phyloP scores from a whole-genome alignment of 2,113 vertebrate genomes.

The Tetraodon nigroviridis region DNA sequence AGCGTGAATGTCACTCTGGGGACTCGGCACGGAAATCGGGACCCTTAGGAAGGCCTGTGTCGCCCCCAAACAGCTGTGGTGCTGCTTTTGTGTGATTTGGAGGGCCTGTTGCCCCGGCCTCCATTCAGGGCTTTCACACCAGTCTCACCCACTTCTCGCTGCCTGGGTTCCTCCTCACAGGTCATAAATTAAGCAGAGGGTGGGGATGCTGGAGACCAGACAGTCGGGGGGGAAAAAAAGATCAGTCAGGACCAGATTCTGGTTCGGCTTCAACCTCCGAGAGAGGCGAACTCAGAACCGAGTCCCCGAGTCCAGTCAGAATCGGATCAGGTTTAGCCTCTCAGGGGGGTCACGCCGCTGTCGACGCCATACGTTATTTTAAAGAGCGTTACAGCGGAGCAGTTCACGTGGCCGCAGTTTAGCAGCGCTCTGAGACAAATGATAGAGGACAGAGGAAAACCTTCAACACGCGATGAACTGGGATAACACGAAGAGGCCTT shows the following conservation, averaged over 20 bases:
- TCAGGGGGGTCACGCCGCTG: slow-evolving; percentile 50
- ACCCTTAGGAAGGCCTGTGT: slow-evolving; percentile 49
- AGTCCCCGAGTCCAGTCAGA: slow-evolving; percentile 37
- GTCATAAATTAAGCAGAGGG: slow-evolving; percentile 74
- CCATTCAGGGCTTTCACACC: slow-evolving; percentile 76
- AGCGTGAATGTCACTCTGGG: slow-evolving; percentile 51
- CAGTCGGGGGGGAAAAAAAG: slow-evolving; percentile 39
- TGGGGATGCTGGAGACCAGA: slow-evolving; percentile 50
- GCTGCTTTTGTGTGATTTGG: slow-evolving; percentile 69
- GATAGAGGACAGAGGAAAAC: slow-evolving; percentile 7
- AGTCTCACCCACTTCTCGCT: slow-evolving; percentile 77
- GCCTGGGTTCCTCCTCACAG: slow-evolving; percentile 70
- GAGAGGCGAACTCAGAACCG: slow-evolving; percentile 13
- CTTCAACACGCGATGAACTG: slow-evolving; percentile 49
- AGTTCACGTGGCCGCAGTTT: slow-evolving; percentile 62
- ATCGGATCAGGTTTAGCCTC: slow-evolving; percentile 53
- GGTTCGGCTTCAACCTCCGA: slow-evolving; percentile 42
- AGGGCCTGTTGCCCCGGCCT: slow-evolving; percentile 69
- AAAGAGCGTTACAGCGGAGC: slow-evolving; percentile 64
- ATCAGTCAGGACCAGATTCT: slow-evolving; percentile 66
- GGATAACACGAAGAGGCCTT: slow-evolving; percentile 22
- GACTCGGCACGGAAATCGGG: slow-evolving; percentile 43
- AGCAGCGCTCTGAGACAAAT: slow-evolving; percentile 30
- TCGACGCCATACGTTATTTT: slow-evolving; percentile 74
- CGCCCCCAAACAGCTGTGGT: slow-evolving; percentile 69